Evolutionary conservation across 2,797 vertebrate genomes (phyloP).

Genomic region (Typhlichthys eigenmanni): DNA sequence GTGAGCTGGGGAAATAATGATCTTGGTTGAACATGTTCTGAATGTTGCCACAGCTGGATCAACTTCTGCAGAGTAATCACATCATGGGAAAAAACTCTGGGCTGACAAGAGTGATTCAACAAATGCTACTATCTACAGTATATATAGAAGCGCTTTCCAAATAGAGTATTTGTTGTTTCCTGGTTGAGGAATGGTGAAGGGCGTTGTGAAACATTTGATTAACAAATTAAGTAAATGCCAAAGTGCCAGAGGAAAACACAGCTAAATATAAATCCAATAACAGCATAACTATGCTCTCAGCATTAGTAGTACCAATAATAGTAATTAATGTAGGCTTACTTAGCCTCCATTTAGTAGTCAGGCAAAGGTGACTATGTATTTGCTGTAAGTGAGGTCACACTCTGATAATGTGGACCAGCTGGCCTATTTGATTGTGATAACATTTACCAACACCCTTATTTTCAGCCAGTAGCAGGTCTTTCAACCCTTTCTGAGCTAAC

Average conservation of each 20-base stretch:
- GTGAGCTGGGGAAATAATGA: constrained; percentile 11
- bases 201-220: not conserved
- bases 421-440: constrained; percentile 29
- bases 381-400: constrained; percentile 13
- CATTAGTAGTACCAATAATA: no score
- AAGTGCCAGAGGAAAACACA: not conserved
- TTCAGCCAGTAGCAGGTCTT: constrained; percentile 19
- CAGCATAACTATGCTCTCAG: no score
- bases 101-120: constrained; percentile 28
- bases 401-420: constrained; percentile 37
- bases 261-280: no score
- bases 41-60: constrained; percentile 70
- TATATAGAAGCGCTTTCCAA: constrained; percentile 21
- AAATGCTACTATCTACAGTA: constrained; percentile 19
- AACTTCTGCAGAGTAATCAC: constrained; percentile 57
- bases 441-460: constrained; percentile 21
- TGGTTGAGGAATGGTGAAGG: not conserved
- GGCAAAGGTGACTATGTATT: constrained; percentile 30
- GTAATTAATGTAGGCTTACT: no score
- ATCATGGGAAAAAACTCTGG: constrained; percentile 41
- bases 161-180: constrained; percentile 8
- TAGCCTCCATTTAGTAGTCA: not conserved
- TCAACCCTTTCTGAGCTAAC: constrained; percentile 27
- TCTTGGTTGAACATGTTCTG: constrained; percentile 47
- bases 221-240: not conserved